Percentiles rank a stretch among this genome's conserved stretches.
phyloP scores from a whole-genome alignment of 2,113 vertebrate species.

The Morone saxatilis region DNA sequence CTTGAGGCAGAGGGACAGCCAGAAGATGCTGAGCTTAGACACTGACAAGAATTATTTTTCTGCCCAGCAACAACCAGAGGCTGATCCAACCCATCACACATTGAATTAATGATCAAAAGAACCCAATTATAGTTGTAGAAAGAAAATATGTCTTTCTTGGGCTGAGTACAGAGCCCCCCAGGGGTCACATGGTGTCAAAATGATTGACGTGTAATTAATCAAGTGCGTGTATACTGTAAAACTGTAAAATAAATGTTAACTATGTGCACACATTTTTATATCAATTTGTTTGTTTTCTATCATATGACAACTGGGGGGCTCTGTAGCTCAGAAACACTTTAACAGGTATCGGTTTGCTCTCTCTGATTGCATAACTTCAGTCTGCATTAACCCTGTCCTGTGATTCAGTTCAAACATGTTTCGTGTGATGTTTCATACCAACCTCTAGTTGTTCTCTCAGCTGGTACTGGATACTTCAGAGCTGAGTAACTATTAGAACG shows the following conservation, averaged over 20 bases:
- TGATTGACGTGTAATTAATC: neutral
- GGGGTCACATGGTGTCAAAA: no score
- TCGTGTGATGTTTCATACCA: constrained; percentile 60
- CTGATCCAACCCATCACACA: constrained; percentile 63
- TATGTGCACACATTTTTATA: constrained; percentile 20
- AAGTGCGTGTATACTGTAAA: neutral
- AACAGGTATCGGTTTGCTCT: no score
- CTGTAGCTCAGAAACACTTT: constrained; percentile 16
- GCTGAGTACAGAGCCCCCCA: no score
- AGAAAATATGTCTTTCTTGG: neutral
- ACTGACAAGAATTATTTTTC: constrained; percentile 25
- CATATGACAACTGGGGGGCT: constrained; percentile 20
- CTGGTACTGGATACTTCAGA: constrained; percentile 41
- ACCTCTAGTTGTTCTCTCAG: constrained; percentile 67
- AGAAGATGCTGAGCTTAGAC: constrained; percentile 51
- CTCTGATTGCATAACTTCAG: neutral
- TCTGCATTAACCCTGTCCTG: constrained; percentile 11
- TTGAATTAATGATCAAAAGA: constrained; percentile 24
- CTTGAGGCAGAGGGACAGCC: constrained; percentile 67
- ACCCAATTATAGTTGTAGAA: neutral
- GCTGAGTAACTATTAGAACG: constrained; percentile 27
- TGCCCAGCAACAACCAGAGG: constrained; percentile 72
- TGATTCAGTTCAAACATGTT: constrained; percentile 27
- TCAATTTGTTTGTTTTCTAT: constrained; percentile 13
- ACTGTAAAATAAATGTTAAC: constrained; percentile 1